phyloP scores from a whole-genome alignment of 1,140 invertebrate species.

The Hesperophylax magnus region DNA sequence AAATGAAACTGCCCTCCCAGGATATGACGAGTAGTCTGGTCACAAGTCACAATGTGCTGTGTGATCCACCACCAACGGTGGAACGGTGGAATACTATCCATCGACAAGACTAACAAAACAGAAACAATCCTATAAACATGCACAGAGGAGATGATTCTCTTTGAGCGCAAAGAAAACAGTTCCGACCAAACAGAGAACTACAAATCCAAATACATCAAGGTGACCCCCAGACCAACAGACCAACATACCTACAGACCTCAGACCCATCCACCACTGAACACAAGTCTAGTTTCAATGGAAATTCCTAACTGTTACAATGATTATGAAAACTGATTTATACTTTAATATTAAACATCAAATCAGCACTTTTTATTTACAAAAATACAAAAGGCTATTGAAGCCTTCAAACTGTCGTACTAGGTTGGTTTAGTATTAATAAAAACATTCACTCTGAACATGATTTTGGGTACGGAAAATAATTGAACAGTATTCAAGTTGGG shows the following conservation, averaged over 20 bases:
- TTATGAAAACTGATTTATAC: slow-evolving; percentile 35
- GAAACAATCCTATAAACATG: not conserved
- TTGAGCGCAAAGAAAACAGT: slow-evolving; percentile 46
- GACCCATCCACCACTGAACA: slow-evolving; percentile 47
- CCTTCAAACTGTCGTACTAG: slow-evolving; percentile 50
- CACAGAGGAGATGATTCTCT: too few relatives aligned
- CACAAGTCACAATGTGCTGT: not conserved
- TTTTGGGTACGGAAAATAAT: not conserved
- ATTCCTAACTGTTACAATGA: slow-evolving; percentile 24
- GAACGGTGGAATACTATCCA: not conserved
- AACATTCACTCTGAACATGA: slow-evolving; percentile 41
- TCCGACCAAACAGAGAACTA: slow-evolving; percentile 53
- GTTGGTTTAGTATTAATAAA: slow-evolving; percentile 40
- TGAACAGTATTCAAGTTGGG: slow-evolving; percentile 15
- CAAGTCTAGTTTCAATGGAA: slow-evolving; percentile 28
- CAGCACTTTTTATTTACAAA: slow-evolving; percentile 58
- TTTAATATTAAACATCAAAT: slow-evolving; percentile 55
- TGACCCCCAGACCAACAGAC: slow-evolving; percentile 49
- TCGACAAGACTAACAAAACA: not conserved
- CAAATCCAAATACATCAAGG: slow-evolving; percentile 42
- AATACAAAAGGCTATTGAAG: slow-evolving; percentile 57
- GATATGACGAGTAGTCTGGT: not conserved
- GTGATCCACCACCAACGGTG: not conserved
- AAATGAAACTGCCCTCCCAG: not conserved
- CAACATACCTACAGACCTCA: slow-evolving; percentile 52